Base-by-base conservation (phyloP, 2,888 invertebrate genomes). In the Leptinotarsa haldemani region DNA sequence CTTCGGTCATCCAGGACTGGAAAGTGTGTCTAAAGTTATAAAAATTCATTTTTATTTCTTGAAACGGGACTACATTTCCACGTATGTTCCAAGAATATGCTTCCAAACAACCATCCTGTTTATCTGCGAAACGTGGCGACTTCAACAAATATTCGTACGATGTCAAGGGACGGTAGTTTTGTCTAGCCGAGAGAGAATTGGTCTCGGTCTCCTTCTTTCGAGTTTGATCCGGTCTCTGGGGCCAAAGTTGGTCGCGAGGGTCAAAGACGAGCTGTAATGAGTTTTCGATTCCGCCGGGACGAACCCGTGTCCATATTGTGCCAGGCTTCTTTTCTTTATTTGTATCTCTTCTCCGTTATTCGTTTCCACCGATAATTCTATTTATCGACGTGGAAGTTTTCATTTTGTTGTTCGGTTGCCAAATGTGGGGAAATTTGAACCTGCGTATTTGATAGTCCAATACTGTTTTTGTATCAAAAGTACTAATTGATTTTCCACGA, bases 221-320 rank as follows among this genome's bases (percentile, higher is more conserved):
- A 84, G 83, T 83, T 83, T 83, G 83, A 83, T 82, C 80, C 80
- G 71, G 84, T 84, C 86, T 83, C 85, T 78, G 76, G 85, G 83
- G 85, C 81, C 79, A 80, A 80, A 80, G 82, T 82, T 83, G 84
- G 83, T 82, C 83, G 83, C 80, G 78, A 82, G 83, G 86, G 86
- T 86, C 87, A 87, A 87, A 87, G 86, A 85, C 85, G 84, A 84
- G 70, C 85, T 84, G 85, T 87, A 87, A 87, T 87, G 87, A 87
- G 86, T 87, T 87, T 87, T 84, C 86, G 83, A 86, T 86, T 85
- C 87, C 86, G 79, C 71, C 68, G 83, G 84, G 86, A 83, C 75
- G 70, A 71, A 75, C 80, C 82, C 82, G 79, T 81, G 83, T 83
- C 84, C 85, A 83, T 84, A 84, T 84, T 84, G 84, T 85, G 77